These are phyloP conservation scores for Theonella swinhoei DNA, from an alignment of 37 sponge, comb jelly and placozoan genomes.

Conservation along the genomic window DNA sequence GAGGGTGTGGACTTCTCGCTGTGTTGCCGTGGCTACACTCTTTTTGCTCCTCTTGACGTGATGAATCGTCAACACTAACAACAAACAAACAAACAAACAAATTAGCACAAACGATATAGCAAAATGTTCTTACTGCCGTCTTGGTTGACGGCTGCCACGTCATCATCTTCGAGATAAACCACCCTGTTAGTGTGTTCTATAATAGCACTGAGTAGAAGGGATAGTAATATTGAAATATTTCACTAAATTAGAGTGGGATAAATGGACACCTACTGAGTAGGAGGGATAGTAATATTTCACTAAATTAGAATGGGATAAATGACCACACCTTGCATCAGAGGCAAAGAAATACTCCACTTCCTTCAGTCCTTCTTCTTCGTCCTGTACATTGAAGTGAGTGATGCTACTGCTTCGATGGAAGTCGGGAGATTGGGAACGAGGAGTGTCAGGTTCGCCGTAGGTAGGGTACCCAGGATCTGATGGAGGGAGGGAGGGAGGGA, in stretches of 20 bases:
- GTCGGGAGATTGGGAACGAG: neutral
- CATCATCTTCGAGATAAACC: slow-evolving; percentile 97
- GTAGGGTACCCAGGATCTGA: neutral
- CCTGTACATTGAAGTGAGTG: slow-evolving; percentile 61
- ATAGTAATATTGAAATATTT: neutral
- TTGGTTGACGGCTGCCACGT: slow-evolving; percentile 88
- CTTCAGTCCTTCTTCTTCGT: slow-evolving; percentile 27
- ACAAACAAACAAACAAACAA: slow-evolving; percentile 6
- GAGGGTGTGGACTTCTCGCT: slow-evolving; percentile 88
- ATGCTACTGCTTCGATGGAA: slow-evolving; percentile 12
- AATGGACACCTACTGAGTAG: too few species aligned
- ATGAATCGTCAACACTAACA: slow-evolving; percentile 83
- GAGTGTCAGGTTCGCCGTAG: neutral
- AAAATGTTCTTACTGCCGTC: slow-evolving; percentile 79
- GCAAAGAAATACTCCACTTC: slow-evolving; percentile 97
- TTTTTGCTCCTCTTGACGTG: slow-evolving; percentile 71
- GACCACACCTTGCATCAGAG: slow-evolving; percentile 97
- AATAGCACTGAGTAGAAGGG: slow-evolving; percentile 95
- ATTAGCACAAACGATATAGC: neutral
- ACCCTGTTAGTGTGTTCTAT: slow-evolving; percentile 98
- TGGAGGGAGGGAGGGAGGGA: neutral
- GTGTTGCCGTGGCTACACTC: slow-evolving; percentile 32
- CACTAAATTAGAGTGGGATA: neutral
- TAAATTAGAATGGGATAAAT: neutral
- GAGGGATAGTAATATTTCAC: neutral